phyloP scores from a whole-genome alignment of 2,113 vertebrate species.

The Zapus hudsonius region DNA sequence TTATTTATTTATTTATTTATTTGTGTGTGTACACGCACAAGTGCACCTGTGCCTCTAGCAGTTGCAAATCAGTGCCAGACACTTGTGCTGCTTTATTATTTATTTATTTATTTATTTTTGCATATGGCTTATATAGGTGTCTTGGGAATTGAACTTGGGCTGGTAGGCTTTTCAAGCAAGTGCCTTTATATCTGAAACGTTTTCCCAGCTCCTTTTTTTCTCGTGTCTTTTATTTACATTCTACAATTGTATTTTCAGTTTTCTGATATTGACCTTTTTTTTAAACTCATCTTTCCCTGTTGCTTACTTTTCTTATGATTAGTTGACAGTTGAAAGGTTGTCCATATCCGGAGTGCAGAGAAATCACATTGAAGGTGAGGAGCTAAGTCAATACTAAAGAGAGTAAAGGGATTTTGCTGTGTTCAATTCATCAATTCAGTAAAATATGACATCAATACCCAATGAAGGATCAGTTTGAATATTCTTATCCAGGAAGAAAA shows the following conservation, averaged over 20 bases:
- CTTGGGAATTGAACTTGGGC: too few relatives aligned
- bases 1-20: too few relatives aligned
- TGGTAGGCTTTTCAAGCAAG: too few relatives aligned
- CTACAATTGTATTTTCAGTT: conserved; percentile 22
- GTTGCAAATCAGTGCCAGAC: too few relatives aligned
- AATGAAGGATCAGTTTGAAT: conserved; percentile 21
- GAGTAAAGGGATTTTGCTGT: background rate
- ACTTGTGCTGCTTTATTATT: too few relatives aligned
- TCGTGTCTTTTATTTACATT: background rate
- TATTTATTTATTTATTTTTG: too few relatives aligned
- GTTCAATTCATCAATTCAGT: conserved; percentile 9
- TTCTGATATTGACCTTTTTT: background rate
- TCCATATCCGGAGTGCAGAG: background rate
- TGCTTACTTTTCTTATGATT: background rate
- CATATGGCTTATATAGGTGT: too few relatives aligned
- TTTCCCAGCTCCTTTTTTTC: background rate
- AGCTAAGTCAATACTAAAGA: conserved; percentile 31
- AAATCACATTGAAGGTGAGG: background rate
- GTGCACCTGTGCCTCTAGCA: too few relatives aligned
- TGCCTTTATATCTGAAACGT: too few relatives aligned
- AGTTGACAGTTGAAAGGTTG: background rate
- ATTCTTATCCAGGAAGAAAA: conserved; percentile 36
- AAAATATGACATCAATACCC: conserved; percentile 41
- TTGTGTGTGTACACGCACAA: too few relatives aligned
- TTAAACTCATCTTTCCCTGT: background rate